Conservation (phyloP, 2,797 vertebrate species). For the Sebastolobus altivelis region DNA sequence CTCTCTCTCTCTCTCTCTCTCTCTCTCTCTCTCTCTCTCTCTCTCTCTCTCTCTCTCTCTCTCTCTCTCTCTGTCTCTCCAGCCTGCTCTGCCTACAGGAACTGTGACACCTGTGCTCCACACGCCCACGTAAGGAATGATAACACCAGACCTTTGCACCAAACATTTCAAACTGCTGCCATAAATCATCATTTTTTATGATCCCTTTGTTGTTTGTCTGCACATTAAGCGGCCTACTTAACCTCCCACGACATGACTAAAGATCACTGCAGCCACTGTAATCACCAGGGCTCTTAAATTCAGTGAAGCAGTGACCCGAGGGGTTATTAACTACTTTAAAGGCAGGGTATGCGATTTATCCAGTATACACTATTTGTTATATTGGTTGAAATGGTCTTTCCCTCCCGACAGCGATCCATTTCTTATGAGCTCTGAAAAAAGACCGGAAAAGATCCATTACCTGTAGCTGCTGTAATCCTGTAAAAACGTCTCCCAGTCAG, state of each 20-base stretch:
- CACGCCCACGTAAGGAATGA: slow-evolving; percentile 81
- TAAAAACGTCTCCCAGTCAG: too few species aligned
- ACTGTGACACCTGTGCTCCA: slow-evolving; percentile 85
- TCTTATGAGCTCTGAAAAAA: too few species aligned
- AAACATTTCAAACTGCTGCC: neutral
- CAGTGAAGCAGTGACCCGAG: neutral
- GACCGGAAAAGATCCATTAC: too few species aligned
- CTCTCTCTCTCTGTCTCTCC: neutral
- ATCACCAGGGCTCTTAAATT: neutral
- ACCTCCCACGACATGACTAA: neutral
- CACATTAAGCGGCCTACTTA: neutral
- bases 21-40: too few species aligned
- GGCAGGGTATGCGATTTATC: too few species aligned
- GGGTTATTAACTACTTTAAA: neutral
- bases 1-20: too few species aligned
- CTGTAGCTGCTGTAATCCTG: too few species aligned
- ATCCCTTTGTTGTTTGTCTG: neutral
- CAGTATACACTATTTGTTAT: too few species aligned
- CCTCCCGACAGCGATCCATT: too few species aligned
- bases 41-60: too few species aligned
- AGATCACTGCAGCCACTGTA: neutral
- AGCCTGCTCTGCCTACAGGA: slow-evolving; percentile 81
- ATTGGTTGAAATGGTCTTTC: too few species aligned
- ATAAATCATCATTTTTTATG: neutral
- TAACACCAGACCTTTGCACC: slow-evolving; percentile 23